phyloP scores from a whole-genome alignment of 2,113 vertebrate genomes.

The Orientallactaga bullata region DNA sequence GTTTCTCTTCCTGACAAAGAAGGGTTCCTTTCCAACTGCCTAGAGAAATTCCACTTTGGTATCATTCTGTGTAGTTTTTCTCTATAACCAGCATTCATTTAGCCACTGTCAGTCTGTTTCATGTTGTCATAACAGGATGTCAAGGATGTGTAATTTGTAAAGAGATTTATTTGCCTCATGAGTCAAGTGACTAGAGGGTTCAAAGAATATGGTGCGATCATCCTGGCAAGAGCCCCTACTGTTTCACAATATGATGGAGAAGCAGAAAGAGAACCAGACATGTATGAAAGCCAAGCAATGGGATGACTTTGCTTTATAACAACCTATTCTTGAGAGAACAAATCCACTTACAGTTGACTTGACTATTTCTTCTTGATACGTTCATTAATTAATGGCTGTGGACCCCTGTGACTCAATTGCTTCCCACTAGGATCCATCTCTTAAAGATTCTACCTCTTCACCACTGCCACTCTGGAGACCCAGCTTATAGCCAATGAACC shows the following conservation, averaged over 20 bases:
- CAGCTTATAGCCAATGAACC: neutral
- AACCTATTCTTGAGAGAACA: neutral
- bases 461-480: neutral
- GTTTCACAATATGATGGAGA: neutral
- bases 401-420: neutral
- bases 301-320: neutral
- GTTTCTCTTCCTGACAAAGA: neutral
- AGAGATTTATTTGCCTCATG: neutral
- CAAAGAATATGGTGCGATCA: neutral
- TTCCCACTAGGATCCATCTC: neutral
- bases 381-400: neutral
- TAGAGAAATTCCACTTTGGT: neutral
- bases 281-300: neutral
- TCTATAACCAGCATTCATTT: neutral
- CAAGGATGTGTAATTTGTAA: neutral
- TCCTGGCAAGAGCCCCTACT: neutral
- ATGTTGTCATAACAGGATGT: neutral
- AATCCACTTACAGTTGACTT: neutral
- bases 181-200: neutral
- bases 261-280: neutral
- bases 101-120: neutral
- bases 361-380: neutral
- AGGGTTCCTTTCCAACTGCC: neutral
- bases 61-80: neutral
- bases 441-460: neutral